These are phyloP conservation scores for Panorpa germanica DNA, from an alignment of 2,888 invertebrate species.

Conservation along the genomic window DNA sequence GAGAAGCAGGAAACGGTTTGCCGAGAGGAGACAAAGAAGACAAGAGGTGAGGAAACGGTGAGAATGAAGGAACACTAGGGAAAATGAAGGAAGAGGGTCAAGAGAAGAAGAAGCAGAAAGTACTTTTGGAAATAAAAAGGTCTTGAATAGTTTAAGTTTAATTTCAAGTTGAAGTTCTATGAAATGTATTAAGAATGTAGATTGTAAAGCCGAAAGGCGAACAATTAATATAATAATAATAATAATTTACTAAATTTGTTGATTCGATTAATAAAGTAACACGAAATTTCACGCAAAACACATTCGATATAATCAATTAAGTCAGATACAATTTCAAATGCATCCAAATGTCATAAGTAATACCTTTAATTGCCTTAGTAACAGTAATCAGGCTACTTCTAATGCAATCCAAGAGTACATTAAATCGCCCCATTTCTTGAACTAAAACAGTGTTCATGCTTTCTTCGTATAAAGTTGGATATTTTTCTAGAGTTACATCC, in stretches of 20 bases:
- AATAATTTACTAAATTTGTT: neutral
- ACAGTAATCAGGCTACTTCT: slow-evolving; percentile 56
- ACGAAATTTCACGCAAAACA: neutral
- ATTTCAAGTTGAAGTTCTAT: no score
- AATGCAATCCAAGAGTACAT: slow-evolving; percentile 53
- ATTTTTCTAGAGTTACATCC: slow-evolving; percentile 40
- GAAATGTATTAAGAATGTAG: no score
- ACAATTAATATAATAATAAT: neutral
- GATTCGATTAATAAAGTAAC: neutral
- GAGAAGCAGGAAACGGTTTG: no score
- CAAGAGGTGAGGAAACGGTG: no score
- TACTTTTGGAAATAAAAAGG: no score
- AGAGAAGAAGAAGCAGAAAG: no score
- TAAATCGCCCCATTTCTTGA: slow-evolving; percentile 69
- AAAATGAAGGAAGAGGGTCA: no score
- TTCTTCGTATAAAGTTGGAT: slow-evolving; percentile 61
- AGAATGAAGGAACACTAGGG: no score
- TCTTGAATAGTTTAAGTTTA: no score
- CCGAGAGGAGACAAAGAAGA: no score
- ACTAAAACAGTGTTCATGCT: slow-evolving; percentile 90
- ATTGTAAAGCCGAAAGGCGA: no score
- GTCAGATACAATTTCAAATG: neutral
- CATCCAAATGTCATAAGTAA: slow-evolving; percentile 12
- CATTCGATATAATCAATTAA: neutral
- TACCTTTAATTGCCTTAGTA: slow-evolving; percentile 76